phyloP scores from a whole-genome alignment of 2,888 invertebrate species.

The Polyommatus icarus region DNA sequence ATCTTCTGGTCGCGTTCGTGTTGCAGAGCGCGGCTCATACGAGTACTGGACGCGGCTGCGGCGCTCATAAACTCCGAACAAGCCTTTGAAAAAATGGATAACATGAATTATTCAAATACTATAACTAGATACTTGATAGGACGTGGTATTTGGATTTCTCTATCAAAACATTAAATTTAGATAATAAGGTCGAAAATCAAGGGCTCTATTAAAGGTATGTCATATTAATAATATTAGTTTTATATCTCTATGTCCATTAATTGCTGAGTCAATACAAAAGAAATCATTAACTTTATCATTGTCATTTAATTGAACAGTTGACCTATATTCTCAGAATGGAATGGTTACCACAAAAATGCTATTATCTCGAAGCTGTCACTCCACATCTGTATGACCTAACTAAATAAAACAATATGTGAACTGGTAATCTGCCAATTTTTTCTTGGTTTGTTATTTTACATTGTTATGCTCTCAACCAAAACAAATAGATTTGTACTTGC shows the following conservation, averaged over 20 bases:
- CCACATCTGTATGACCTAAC: neutral
- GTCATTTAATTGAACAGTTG: neutral
- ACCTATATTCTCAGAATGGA: neutral
- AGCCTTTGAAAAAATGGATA: slow-evolving; percentile 76
- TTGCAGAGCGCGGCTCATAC: slow-evolving; percentile 95
- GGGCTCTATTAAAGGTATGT: neutral
- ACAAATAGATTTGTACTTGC: neutral
- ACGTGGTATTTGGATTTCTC: neutral
- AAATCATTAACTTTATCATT: neutral
- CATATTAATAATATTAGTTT: neutral
- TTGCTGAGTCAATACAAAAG: neutral
- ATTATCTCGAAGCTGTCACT: neutral
- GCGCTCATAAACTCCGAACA: slow-evolving; percentile 95
- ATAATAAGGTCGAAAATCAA: neutral
- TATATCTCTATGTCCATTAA: neutral
- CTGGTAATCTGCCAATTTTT: slow-evolving; percentile 4
- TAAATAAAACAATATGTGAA: neutral
- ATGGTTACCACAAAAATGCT: neutral
- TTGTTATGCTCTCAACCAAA: neutral
- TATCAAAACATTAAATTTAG: neutral
- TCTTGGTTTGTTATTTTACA: neutral
- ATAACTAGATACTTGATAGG: neutral
- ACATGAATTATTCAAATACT: neutral
- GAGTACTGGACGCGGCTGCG: slow-evolving; percentile 93
- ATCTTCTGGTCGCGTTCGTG: slow-evolving; percentile 97